phyloP scores from a whole-genome alignment of 2,797 vertebrate species.

The Percopsis omiscomaycus region DNA sequence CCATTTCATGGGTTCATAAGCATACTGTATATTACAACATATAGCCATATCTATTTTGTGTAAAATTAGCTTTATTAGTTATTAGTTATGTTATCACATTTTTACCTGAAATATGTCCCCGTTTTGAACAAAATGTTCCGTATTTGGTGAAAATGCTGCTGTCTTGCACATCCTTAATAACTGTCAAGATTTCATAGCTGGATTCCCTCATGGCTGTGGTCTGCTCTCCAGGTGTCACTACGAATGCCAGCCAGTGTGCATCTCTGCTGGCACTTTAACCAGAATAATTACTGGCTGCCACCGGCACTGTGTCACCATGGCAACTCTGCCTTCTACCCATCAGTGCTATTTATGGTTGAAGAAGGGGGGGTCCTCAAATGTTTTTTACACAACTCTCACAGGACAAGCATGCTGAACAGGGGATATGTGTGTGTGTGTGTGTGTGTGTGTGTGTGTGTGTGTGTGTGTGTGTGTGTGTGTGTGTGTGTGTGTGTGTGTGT shows the following conservation, averaged over 20 bases:
- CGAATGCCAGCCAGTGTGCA: conserved; percentile 33
- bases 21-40: too few species aligned
- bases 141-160: too few species aligned
- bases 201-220: too few species aligned
- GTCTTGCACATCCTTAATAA: too few species aligned
- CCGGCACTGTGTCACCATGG: conserved; percentile 64
- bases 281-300: conserved; percentile 70
- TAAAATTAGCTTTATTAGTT: too few species aligned
- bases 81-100: too few species aligned
- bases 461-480: background rate
- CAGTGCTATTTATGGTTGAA: conserved; percentile 58
- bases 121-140: too few species aligned
- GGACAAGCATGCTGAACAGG: background rate
- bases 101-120: too few species aligned
- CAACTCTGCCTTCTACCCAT: conserved; percentile 64
- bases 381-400: background rate
- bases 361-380: background rate
- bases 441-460: background rate
- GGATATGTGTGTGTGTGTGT: background rate
- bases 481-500: too few species aligned
- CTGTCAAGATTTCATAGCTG: too few species aligned
- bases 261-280: conserved; percentile 56
- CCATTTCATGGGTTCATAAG: too few species aligned
- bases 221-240: conserved; percentile 50
- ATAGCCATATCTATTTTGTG: too few species aligned